These are phyloP conservation scores for Platichthys flesus DNA, from an alignment of 2,113 vertebrate species.

Conservation along the genomic window DNA sequence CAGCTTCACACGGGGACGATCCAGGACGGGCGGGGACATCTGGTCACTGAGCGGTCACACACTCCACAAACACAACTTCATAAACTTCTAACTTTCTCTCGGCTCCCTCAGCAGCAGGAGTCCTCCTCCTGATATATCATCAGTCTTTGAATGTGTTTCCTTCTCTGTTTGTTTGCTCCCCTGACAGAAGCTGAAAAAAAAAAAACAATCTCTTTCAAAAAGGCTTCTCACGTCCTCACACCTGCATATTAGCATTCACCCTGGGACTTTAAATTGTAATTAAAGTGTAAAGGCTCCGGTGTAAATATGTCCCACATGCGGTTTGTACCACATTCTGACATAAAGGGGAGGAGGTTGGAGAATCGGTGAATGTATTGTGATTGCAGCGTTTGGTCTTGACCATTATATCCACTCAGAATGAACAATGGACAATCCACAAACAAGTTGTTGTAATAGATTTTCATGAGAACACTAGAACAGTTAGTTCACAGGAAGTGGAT, in stretches of 20 bases:
- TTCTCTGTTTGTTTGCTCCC: not conserved
- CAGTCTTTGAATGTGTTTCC: not conserved
- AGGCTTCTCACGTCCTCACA: not conserved
- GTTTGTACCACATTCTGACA: too few species aligned
- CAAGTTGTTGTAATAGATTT: too few species aligned
- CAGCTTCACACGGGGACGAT: not conserved
- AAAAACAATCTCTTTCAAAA: not conserved
- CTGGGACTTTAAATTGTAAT: not conserved
- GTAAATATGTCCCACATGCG: not conserved
- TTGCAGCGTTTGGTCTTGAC: not conserved
- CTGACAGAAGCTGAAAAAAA: not conserved
- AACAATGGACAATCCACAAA: too few species aligned
- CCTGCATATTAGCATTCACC: not conserved
- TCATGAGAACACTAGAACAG: too few species aligned
- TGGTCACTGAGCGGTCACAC: not conserved
- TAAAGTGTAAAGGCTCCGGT: not conserved
- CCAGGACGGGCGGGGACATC: not conserved
- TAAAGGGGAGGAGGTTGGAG: too few species aligned
- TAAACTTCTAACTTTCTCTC: not conserved
- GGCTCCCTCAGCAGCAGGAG: not conserved
- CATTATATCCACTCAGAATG: not conserved
- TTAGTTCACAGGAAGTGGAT: too few species aligned
- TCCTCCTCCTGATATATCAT: not conserved
- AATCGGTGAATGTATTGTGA: too few species aligned
- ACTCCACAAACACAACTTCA: not conserved